Evolutionary conservation across 1,140 invertebrate species (phyloP).

Genomic region (Brachionus plicatilis): DNA sequence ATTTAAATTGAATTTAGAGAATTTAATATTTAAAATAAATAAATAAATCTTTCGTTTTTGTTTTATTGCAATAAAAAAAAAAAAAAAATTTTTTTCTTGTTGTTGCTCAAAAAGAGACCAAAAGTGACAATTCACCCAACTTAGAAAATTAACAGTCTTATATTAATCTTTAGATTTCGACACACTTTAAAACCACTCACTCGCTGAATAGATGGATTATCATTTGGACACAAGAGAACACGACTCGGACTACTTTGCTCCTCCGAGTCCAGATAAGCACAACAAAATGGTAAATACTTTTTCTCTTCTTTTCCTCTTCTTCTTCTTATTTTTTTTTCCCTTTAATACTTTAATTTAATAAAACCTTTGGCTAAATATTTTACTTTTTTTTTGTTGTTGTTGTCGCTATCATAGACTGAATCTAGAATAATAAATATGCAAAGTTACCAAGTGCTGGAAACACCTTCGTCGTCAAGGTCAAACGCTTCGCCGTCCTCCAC

Average conservation of each 20-base stretch:
- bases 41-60: constrained; percentile 29
- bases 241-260: constrained; percentile 21
- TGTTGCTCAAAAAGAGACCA: neutral
- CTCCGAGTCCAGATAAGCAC: constrained; percentile 36
- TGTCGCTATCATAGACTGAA: neutral
- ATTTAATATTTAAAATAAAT: constrained; percentile 37
- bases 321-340: too few species aligned
- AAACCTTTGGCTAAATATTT: neutral
- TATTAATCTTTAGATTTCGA: constrained; percentile 23
- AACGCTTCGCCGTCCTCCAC: neutral
- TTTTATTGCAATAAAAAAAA: neutral
- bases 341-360: neutral
- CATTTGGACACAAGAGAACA: constrained; percentile 26
- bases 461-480: constrained; percentile 1
- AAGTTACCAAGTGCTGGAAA: constrained; percentile 13
- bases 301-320: neutral
- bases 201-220: constrained; percentile 16
- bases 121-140: constrained; percentile 16
- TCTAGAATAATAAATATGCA: neutral
- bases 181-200: neutral
- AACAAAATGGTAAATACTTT: constrained; percentile 22
- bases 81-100: neutral
- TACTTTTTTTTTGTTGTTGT: neutral
- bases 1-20: constrained; percentile 35
- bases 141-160: constrained; percentile 16